phyloP scores from a whole-genome alignment of 2,797 vertebrate species.

The Hippoglossus hippoglossus region DNA sequence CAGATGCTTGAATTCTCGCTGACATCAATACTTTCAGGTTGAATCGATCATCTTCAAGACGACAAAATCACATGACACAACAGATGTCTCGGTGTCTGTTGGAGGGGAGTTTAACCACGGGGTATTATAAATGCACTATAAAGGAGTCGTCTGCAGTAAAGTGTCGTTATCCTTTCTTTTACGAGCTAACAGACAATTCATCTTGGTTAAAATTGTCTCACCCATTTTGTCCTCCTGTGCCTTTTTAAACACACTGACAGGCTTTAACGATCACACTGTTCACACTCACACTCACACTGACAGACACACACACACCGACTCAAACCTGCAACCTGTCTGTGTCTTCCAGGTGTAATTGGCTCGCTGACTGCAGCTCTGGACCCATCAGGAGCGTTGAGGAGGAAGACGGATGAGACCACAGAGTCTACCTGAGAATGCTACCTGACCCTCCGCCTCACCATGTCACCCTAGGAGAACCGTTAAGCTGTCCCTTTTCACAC shows the following conservation, averaged over 20 bases:
- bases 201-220: constrained; percentile 24
- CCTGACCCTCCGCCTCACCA: constrained; percentile 56
- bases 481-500: constrained; percentile 56
- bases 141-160: constrained; percentile 29
- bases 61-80: constrained; percentile 21
- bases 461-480: constrained; percentile 67
- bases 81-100: constrained; percentile 1
- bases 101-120: constrained; percentile 1
- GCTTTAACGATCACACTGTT: constrained; percentile 44
- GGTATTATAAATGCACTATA: constrained; percentile 16
- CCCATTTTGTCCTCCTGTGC: constrained; percentile 28
- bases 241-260: constrained; percentile 46
- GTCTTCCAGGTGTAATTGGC: constrained; percentile 78
- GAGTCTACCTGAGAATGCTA: constrained; percentile 79
- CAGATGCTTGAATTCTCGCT: constrained; percentile 1
- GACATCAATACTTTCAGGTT: constrained; percentile 13
- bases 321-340: constrained; percentile 65
- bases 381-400: constrained; percentile 67
- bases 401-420: constrained; percentile 73
- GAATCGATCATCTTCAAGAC: constrained; percentile 13
- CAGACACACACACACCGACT: constrained; percentile 30
- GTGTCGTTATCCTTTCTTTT: constrained; percentile 23
- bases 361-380: constrained; percentile 77
- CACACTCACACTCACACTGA: constrained; percentile 10
- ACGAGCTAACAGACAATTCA: constrained; percentile 30